These are phyloP conservation scores for Dendrolimus houi DNA, from an alignment of 2,888 invertebrate genomes.

Conservation along the genomic window DNA sequence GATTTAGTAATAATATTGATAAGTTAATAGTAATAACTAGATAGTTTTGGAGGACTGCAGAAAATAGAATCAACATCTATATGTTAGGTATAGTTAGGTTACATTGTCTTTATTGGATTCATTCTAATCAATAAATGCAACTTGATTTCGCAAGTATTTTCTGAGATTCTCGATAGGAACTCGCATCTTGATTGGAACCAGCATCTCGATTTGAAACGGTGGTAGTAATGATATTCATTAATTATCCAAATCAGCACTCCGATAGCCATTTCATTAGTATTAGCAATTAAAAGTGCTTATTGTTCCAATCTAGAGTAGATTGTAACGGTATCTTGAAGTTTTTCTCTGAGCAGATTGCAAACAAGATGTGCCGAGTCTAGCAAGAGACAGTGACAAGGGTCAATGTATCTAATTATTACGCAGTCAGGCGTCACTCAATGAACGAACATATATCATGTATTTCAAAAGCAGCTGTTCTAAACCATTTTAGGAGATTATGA, in stretches of 20 bases:
- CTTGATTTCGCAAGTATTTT: too few species aligned
- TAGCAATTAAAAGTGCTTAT: slow-evolving; percentile 12
- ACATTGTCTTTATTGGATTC: too few species aligned
- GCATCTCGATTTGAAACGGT: too few species aligned
- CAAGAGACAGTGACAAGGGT: slow-evolving; percentile 2
- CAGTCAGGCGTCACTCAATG: slow-evolving; percentile 19
- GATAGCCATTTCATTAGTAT: background rate
- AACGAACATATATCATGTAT: background rate
- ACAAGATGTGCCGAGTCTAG: background rate
- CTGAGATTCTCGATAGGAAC: too few species aligned
- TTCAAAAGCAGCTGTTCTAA: background rate
- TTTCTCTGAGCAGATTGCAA: background rate
- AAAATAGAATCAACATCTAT: too few species aligned
- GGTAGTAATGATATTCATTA: slow-evolving; percentile 21
- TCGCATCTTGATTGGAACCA: too few species aligned
- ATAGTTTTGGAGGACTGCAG: too few species aligned
- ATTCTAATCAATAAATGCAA: too few species aligned
- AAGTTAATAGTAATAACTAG: too few species aligned
- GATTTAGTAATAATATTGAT: too few species aligned
- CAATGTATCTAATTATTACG: slow-evolving; percentile 25
- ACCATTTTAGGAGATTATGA: slow-evolving; percentile 57
- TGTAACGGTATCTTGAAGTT: slow-evolving; percentile 8
- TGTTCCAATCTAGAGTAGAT: slow-evolving; percentile 8
- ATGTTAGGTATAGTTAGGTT: too few species aligned
- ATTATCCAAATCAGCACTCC: slow-evolving; percentile 10